A percentile compares a stretch with the other conserved stretches of the same genome.
These are phyloP conservation scores for Pristionchus mayeri DNA, from an alignment of 2,888 invertebrate genomes.

Conservation along the genomic window DNA sequence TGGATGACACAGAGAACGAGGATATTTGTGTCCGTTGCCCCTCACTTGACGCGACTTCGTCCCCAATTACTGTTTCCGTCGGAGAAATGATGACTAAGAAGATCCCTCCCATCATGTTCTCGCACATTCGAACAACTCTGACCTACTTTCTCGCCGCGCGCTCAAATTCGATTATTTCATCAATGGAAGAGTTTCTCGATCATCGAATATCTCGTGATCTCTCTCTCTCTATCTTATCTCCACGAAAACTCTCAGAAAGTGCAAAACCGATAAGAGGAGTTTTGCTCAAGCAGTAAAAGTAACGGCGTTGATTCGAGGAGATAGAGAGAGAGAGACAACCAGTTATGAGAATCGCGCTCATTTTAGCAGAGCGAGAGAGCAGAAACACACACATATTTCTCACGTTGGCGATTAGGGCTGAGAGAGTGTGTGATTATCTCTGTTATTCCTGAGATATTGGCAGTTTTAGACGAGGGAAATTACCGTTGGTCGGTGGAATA, in stretches of 20 bases:
- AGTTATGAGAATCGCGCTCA: not conserved
- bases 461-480: not conserved
- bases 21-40: not conserved
- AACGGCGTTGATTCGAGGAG: not conserved
- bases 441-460: not conserved
- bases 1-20: not conserved
- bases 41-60: not conserved
- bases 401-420: not conserved
- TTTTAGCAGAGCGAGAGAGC: not conserved
- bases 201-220: conserved; percentile 17
- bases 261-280: conserved; percentile 18
- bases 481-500: not conserved
- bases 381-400: conserved; percentile 36
- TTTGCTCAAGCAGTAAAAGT: conserved; percentile 7
- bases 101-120: not conserved
- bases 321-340: not conserved
- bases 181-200: conserved; percentile 1
- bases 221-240: not conserved
- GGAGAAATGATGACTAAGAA: conserved; percentile 6
- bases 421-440: not conserved
- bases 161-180: conserved; percentile 33
- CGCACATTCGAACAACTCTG: conserved; percentile 43
- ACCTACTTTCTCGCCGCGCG: conserved; percentile 6
- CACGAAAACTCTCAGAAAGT: conserved; percentile 21
- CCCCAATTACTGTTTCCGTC: conserved; percentile 24